Base-by-base conservation (phyloP, 2,888 invertebrate genomes). In the Hyles lineata region DNA sequence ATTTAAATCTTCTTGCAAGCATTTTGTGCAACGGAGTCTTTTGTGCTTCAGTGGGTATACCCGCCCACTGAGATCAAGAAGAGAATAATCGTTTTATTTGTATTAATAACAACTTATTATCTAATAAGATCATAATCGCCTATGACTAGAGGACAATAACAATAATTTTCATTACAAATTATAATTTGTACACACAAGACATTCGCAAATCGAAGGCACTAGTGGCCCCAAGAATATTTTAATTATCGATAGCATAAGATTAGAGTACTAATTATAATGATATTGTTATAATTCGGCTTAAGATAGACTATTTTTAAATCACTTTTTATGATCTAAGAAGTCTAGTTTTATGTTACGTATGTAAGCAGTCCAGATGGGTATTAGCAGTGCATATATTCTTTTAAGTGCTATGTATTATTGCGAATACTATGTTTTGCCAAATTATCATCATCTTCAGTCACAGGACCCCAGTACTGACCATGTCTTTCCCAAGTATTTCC, bases 21-120 rank as follows among this genome's bases (percentile, higher is more conserved):
- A 76, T 77, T 83, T 83, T 83, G 83, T 83, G 83, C 83, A 81
- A 71, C 77, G 74, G 76, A 76, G 80, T 77, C 75, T 76, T 80
- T 83, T 83, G 83, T 83, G 83, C 83, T 79, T 75, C 70, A 73
- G 35, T 52, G 62, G 60, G 43, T 19, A 61, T 52, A 1, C 21
- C 29, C 32, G 25, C 21, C 61, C 52, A 62, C 35, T 62, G 52
- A 43, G 35, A 72, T n/a, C 70, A 70, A 58, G 52, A 19, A 23
- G 21, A 58, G 61, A 71, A 62, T 52, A 71, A 55, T 50, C 17
- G 23, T 21, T 23, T 63, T 17, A 63, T 23, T 19, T 25, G 21
- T 23, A 21, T 72, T 61, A 55, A 62, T 58, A 70, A 43, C 29
- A 69, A 76, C 67, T 75, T 78, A 77, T 59, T 69, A 72, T 70